These are phyloP conservation scores for Procambarus virginalis DNA, from an alignment of 1,140 invertebrate genomes.

Conservation along the genomic window DNA sequence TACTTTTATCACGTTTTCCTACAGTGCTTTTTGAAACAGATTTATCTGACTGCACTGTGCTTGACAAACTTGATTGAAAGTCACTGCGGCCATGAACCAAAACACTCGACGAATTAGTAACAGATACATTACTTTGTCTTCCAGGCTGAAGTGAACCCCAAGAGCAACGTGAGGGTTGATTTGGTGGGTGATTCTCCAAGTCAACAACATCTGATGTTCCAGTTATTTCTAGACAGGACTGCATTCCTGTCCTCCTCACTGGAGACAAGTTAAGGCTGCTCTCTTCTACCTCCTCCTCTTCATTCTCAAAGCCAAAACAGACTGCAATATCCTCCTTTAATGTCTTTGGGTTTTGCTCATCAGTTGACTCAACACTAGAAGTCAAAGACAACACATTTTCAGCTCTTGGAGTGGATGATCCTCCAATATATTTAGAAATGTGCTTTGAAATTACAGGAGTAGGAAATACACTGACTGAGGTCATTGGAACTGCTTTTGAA, in stretches of 20 bases:
- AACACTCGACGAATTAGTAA: conserved; percentile 19
- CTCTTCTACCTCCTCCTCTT: conserved; percentile 19
- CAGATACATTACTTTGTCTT: neutral
- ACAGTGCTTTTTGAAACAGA: neutral
- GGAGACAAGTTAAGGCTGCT: conserved; percentile 33
- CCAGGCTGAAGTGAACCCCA: conserved; percentile 17
- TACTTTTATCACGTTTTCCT: neutral
- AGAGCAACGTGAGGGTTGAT: conserved; percentile 18
- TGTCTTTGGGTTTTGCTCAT: neutral
- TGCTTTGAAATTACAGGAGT: conserved; percentile 46
- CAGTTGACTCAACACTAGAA: neutral
- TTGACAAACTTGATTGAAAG: conserved; percentile 1
- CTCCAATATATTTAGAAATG: conserved; percentile 43
- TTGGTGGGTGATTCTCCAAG: neutral
- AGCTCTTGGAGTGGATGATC: conserved; percentile 40
- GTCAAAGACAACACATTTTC: neutral
- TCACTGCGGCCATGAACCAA: conserved; percentile 1
- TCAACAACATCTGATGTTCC: conserved; percentile 25
- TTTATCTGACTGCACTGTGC: neutral
- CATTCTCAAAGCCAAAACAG: conserved; percentile 49
- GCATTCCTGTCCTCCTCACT: conserved; percentile 7
- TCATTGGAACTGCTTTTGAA: conserved; percentile 25
- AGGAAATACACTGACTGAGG: conserved; percentile 38
- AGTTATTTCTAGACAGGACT: conserved; percentile 21
- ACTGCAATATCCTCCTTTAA: conserved; percentile 19